Conservation (phyloP, 64 coral and sea anemone species). For the Stylophora pistillata region DNA sequence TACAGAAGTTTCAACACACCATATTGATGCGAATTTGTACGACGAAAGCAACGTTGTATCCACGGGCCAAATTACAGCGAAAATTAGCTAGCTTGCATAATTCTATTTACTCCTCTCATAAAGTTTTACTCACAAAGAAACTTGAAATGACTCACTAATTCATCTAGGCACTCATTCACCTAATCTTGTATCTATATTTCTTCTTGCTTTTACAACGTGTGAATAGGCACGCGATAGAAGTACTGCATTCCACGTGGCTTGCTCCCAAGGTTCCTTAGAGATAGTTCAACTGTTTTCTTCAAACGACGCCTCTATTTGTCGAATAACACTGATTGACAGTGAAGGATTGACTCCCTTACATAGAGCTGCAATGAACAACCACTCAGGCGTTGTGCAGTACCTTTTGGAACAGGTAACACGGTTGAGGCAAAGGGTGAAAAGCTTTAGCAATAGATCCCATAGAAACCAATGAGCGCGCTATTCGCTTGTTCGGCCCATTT, state of each 20-base stretch:
- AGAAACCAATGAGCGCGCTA: too few relatives aligned
- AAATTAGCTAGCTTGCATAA: too few relatives aligned
- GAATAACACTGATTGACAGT: slow-evolving; percentile 10
- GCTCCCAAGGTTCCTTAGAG: not conserved
- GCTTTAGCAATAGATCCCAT: too few relatives aligned
- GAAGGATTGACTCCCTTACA: slow-evolving; percentile 35
- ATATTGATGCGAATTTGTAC: too few relatives aligned
- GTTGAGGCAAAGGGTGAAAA: not conserved
- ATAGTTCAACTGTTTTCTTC: slow-evolving; percentile 21
- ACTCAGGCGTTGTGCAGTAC: slow-evolving; percentile 19
- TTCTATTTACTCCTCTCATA: too few relatives aligned
- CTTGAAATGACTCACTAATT: not conserved
- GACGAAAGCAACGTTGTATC: too few relatives aligned
- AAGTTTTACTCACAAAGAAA: too few relatives aligned
- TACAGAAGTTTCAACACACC: too few relatives aligned
- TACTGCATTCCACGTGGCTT: slow-evolving; percentile 27
- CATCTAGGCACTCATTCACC: not conserved
- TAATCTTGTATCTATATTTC: not conserved
- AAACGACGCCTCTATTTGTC: slow-evolving; percentile 2
- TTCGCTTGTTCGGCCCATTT: too few relatives aligned
- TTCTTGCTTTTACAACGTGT: not conserved
- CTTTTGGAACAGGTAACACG: slow-evolving; percentile 40
- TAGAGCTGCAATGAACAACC: slow-evolving; percentile 28
- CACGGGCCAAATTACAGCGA: not conserved
- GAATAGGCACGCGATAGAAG: not conserved